Percentiles rank a stretch among this genome's conserved stretches.
Conservation (phyloP, 2,113 vertebrate species). For the crab-eating macaque (Macaca fascicularis) region T2T-MFA8v1.1 NC_088380.1:28037501-28038000, state of each 20-base stretch:
- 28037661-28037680: not conserved
- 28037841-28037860: not conserved
- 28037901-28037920: not conserved
- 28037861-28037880: not conserved
- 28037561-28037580: not conserved
- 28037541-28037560: not conserved
- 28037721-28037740: not conserved
- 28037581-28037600: rapidly evolving
- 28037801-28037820: too few species aligned
- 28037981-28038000: not conserved
- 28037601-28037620: not conserved
- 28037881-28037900: not conserved
- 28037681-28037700: not conserved
- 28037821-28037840: not conserved
- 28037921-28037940: not conserved
- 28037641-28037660: not conserved
- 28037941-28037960: not conserved
- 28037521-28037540: not conserved
- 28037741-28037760: not conserved
- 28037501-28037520: not conserved
- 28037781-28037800: not conserved
- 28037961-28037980: not conserved
- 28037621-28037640: not conserved
- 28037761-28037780: not conserved
- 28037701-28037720: rapidly evolving